A percentile compares a stretch with the other conserved stretches of the same genome.
phyloP scores from a whole-genome alignment of 2,113 vertebrate species.

The Mus musculus region GRCm39 chr10:42594001-42594500 shows the following conservation, averaged over 20 bases:
- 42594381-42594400: not conserved
- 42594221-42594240: not conserved
- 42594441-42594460: no score
- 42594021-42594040: no score
- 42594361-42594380: not conserved
- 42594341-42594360: not conserved
- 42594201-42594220: not conserved
- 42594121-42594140: not conserved
- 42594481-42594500: not conserved
- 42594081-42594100: no score
- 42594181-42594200: not conserved
- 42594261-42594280: not conserved
- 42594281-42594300: not conserved
- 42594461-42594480: not conserved
- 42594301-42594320: not conserved
- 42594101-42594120: no score
- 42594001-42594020: not conserved
- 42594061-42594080: not conserved
- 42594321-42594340: not conserved
- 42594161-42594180: no score
- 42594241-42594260: not conserved
- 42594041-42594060: no score
- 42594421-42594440: not conserved
- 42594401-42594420: not conserved
- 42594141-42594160: not conserved